phyloP scores from a whole-genome alignment of 2,888 invertebrate species.

The Eristalinus aeneus region DNA sequence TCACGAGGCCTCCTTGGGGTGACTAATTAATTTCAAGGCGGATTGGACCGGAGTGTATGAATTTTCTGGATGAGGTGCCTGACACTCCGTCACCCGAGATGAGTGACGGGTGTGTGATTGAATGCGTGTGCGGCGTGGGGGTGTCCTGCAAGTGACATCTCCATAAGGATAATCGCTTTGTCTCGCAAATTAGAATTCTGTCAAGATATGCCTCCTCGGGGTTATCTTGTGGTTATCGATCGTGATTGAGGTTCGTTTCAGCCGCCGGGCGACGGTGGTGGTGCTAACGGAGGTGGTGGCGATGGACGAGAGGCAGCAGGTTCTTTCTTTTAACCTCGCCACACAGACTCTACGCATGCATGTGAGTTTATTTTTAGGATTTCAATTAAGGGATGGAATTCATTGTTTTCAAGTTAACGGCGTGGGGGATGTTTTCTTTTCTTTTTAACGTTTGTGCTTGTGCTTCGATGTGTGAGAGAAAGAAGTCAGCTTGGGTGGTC shows the following conservation, averaged over 20 bases:
- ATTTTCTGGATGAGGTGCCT: not conserved
- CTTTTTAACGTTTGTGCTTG: not conserved
- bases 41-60: not conserved
- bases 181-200: not conserved
- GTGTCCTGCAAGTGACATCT: slow-evolving; percentile 13
- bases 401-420: slow-evolving; percentile 1
- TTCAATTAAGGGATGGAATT: slow-evolving; percentile 18
- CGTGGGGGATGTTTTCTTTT: not conserved
- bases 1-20: not conserved
- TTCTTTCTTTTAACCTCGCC: not conserved
- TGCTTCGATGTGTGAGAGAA: no score
- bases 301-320: not conserved
- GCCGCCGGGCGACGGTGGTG: not conserved
- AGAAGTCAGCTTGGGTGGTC: no score
- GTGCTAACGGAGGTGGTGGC: no score
- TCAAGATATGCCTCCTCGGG: not conserved
- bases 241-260: not conserved
- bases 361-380: not conserved
- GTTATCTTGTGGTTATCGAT: not conserved
- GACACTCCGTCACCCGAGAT: not conserved
- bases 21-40: slow-evolving; percentile 9
- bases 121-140: not conserved
- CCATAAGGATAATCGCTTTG: not conserved
- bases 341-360: not conserved
- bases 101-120: not conserved